phyloP scores from a whole-genome alignment of 37 sponge, comb jelly and placozoan species.

The Diacarnus erythraeanus region DNA sequence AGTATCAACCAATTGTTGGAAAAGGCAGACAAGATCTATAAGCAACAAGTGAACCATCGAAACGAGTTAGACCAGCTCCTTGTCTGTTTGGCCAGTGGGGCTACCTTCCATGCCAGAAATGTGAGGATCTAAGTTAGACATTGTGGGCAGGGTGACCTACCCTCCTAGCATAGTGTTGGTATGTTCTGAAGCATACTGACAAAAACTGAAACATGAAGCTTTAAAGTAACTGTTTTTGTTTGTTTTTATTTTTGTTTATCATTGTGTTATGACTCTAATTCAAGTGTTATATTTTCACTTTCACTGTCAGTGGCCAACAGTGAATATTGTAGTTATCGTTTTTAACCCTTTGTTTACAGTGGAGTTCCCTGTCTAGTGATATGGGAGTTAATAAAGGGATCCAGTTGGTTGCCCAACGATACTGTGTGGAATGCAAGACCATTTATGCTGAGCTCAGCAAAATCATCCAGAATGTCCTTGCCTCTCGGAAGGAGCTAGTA shows the following conservation, averaged over 20 bases:
- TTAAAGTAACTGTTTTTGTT: no score
- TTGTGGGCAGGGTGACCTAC: background rate
- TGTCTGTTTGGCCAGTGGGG: slow-evolving; percentile 40
- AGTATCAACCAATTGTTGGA: slow-evolving; percentile 83
- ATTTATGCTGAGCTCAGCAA: slow-evolving; percentile 83
- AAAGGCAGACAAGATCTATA: slow-evolving; percentile 77
- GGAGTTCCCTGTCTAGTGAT: background rate
- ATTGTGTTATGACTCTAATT: no score
- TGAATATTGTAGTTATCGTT: background rate
- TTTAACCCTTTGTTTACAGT: background rate
- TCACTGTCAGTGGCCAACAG: no score
- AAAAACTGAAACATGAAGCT: no score
- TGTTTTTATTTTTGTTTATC: no score
- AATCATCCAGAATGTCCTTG: slow-evolving; percentile 77
- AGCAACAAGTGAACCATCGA: slow-evolving; percentile 69
- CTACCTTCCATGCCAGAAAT: background rate
- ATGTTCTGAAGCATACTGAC: no score
- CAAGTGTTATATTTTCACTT: no score
- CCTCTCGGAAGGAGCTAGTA: slow-evolving; percentile 79
- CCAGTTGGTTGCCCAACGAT: slow-evolving; percentile 73
- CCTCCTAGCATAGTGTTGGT: no score
- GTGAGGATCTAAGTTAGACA: background rate
- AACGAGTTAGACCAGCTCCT: slow-evolving; percentile 78
- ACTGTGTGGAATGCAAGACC: slow-evolving; percentile 79
- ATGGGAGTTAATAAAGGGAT: slow-evolving; percentile 74